Evolutionary conservation across 2,797 vertebrate genomes (phyloP).

Genomic region (Halcyon badia): DNA sequence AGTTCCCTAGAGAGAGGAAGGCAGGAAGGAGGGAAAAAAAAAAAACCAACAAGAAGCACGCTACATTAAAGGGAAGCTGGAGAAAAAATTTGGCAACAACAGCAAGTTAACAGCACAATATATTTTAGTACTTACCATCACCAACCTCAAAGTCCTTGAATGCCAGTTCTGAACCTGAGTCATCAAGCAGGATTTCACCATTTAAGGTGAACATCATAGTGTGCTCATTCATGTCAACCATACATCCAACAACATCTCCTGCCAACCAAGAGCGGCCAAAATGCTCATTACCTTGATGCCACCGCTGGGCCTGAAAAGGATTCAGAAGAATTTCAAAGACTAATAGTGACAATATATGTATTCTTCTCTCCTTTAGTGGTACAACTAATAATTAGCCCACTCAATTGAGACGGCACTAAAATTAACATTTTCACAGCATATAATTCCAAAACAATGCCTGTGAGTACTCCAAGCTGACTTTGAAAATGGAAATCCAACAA

Average conservation of each 20-base stretch:
- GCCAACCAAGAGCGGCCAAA: conserved; percentile 93
- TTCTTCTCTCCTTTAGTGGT: neutral
- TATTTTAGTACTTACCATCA: conserved; percentile 84
- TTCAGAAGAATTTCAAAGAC: conserved; percentile 8
- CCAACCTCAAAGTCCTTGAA: conserved; percentile 94
- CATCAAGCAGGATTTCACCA: conserved; percentile 93
- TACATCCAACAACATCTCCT: conserved; percentile 93
- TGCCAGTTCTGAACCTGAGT: conserved; percentile 93
- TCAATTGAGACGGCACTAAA: neutral
- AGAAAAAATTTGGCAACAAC: neutral
- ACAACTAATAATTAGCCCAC: neutral
- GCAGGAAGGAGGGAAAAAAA: too few relatives aligned
- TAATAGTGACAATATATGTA: neutral
- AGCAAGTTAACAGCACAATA: neutral
- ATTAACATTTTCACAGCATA: neutral
- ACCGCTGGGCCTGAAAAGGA: conserved; percentile 89
- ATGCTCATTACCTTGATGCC: conserved; percentile 97
- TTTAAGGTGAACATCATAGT: conserved; percentile 98
- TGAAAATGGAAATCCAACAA: conserved; percentile 5
- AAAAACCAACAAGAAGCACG: neutral
- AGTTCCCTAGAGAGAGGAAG: accelerated
- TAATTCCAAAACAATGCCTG: neutral
- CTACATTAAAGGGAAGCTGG: neutral
- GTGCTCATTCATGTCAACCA: conserved; percentile 95
- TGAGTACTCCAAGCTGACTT: neutral